Evolutionary conservation across 2,113 vertebrate genomes (phyloP).

Genomic region (Actenoides lindsayi): DNA sequence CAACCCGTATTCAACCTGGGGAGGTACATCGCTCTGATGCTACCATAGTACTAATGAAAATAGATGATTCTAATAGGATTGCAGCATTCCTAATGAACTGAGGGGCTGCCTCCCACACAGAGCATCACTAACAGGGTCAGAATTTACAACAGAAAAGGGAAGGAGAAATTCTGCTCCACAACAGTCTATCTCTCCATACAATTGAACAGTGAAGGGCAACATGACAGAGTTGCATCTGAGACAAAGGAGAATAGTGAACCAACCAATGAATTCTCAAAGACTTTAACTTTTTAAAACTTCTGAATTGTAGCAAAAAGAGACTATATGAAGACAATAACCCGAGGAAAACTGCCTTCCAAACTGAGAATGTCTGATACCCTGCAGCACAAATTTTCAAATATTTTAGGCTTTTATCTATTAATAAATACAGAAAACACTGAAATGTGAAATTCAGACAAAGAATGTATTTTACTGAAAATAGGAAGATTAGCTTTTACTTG

Average conservation of each 20-base stretch:
- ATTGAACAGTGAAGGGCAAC: fast-evolving
- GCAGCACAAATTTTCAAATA: not conserved
- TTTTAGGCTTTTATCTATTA: not conserved
- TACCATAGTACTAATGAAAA: not conserved
- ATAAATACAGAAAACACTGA: not conserved
- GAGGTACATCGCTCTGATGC: not conserved
- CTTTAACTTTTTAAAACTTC: not conserved
- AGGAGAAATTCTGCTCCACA: not conserved
- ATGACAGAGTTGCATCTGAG: not conserved
- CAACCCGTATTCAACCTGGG: not conserved
- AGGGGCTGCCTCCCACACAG: not conserved
- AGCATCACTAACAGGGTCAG: not conserved
- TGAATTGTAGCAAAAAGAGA: not conserved
- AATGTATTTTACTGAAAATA: not conserved
- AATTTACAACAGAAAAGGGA: not conserved
- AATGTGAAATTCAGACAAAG: not conserved
- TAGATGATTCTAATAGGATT: not conserved
- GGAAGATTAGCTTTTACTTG: not conserved
- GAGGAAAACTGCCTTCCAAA: not conserved
- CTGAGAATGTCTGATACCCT: not conserved
- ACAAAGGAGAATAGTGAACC: not conserved
- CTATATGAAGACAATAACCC: not conserved
- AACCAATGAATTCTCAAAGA: not conserved
- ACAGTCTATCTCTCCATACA: not conserved
- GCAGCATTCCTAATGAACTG: not conserved